Percentiles rank a stretch among this genome's conserved stretches.
These are phyloP conservation scores for Catamblyrhynchus diadema DNA, from an alignment of 2,797 vertebrate species.

Conservation along the genomic window DNA sequence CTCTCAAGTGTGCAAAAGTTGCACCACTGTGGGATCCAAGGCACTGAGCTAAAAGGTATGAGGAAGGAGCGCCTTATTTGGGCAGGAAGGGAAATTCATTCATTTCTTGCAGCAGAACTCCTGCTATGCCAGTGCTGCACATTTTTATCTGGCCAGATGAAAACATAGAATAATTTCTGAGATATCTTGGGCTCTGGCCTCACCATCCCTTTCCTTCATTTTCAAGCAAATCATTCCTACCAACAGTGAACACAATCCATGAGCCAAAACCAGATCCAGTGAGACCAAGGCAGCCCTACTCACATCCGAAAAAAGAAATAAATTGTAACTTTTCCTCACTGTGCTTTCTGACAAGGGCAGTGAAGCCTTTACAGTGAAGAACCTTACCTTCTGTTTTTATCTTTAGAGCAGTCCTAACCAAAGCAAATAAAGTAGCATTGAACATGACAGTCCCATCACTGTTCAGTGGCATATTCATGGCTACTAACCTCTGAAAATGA, in stretches of 20 bases:
- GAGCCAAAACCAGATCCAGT: not conserved
- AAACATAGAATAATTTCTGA: not conserved
- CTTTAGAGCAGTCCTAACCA: constrained; percentile 97
- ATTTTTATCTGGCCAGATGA: not conserved
- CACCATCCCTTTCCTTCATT: not conserved
- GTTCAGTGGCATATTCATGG: constrained; percentile 99
- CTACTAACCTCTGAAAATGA: constrained; percentile 89
- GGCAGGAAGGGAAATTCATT: not conserved
- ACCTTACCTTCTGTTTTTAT: constrained; percentile 96
- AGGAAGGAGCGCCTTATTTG: not conserved
- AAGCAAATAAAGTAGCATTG: constrained; percentile 95
- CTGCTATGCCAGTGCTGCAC: not conserved
- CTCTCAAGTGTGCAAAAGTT: not conserved
- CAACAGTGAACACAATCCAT: not conserved
- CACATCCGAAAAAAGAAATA: not conserved
- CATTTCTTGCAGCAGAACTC: not conserved
- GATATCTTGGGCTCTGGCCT: not conserved
- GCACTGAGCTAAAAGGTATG: not conserved
- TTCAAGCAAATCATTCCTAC: not conserved
- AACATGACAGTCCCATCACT: constrained; percentile 98
- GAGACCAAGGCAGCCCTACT: not conserved
- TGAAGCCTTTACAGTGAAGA: not conserved
- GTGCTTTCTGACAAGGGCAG: not conserved
- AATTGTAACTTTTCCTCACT: not conserved
- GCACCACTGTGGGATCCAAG: not conserved